A percentile compares a stretch with the other conserved stretches of the same genome.
Conservation (phyloP, 1,140 invertebrate genomes). For the Latrodectus geometricus region DNA sequence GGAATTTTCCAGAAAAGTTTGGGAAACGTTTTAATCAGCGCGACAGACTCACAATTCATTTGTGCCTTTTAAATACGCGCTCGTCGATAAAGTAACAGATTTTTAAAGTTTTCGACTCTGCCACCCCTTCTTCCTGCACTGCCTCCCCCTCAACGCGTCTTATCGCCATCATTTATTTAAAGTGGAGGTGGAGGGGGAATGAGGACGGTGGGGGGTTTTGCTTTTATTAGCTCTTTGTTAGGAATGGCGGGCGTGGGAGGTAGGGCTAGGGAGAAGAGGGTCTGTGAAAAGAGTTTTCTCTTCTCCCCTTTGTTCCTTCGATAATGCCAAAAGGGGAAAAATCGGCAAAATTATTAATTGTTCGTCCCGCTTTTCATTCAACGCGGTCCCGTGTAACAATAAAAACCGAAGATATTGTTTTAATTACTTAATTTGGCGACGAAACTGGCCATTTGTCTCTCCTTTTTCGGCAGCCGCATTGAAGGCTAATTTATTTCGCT, state of each 20-base stretch:
- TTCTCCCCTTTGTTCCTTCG: slow-evolving; percentile 48
- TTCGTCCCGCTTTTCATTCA: slow-evolving; percentile 41
- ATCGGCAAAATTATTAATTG: slow-evolving; percentile 59
- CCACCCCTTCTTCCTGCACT: not conserved
- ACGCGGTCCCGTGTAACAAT: slow-evolving; percentile 57
- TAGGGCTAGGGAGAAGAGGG: slow-evolving; percentile 15
- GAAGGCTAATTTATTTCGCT: slow-evolving; percentile 61
- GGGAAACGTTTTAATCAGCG: slow-evolving; percentile 57
- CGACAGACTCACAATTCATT: slow-evolving; percentile 60
- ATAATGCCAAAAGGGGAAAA: slow-evolving; percentile 61
- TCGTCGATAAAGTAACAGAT: slow-evolving; percentile 62
- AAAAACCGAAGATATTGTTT: slow-evolving; percentile 63
- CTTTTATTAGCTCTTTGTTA: slow-evolving; percentile 60
- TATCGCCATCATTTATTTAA: slow-evolving; percentile 60
- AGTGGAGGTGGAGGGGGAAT: slow-evolving; percentile 5
- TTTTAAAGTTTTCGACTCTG: slow-evolving; percentile 55
- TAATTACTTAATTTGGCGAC: slow-evolving; percentile 63
- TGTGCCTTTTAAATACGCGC: slow-evolving; percentile 28
- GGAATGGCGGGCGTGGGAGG: slow-evolving; percentile 11
- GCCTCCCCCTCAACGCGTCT: slow-evolving; percentile 12
- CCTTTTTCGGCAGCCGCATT: slow-evolving; percentile 56
- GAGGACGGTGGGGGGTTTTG: not conserved
- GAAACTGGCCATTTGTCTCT: slow-evolving; percentile 61
- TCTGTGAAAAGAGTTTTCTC: slow-evolving; percentile 24
- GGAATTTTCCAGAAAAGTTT: slow-evolving; percentile 52